Conservation (phyloP, 2,113 vertebrate genomes). For the Elgaria multicarinata region DNA sequence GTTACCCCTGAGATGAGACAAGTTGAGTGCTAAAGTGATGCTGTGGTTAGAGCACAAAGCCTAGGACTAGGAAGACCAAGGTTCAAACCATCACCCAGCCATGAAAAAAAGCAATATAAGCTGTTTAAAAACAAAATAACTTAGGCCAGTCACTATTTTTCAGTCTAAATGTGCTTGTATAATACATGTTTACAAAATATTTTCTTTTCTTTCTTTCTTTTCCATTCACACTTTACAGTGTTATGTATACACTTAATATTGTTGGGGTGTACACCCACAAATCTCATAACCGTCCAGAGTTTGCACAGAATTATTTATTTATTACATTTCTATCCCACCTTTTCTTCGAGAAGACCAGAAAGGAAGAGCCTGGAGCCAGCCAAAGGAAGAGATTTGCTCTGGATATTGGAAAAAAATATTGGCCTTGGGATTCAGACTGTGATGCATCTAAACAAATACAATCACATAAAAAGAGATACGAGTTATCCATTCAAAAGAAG, state of each 20-base stretch:
- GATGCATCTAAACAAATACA: conserved; percentile 59
- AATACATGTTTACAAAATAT: neutral
- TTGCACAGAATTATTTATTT: no score
- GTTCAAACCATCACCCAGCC: no score
- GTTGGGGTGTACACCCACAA: neutral
- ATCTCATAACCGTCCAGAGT: neutral
- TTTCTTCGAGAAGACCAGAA: neutral
- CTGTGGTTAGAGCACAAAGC: no score
- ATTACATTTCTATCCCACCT: no score
- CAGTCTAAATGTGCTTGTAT: no score
- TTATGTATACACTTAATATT: neutral
- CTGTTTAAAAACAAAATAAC: no score
- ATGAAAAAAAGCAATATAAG: no score
- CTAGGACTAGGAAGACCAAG: no score
- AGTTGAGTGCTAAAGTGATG: no score
- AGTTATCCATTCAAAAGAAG: conserved; percentile 69
- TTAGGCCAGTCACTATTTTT: no score
- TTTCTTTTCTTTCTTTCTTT: neutral
- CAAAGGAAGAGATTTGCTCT: neutral
- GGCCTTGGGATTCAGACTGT: conserved; percentile 23
- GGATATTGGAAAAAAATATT: neutral
- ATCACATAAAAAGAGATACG: conserved; percentile 58
- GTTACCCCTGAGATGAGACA: neutral
- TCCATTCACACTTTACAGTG: neutral
- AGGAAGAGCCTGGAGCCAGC: neutral